Evolutionary conservation across 2,113 vertebrate species (phyloP), one percentile per base, ranked within the genome.

Genomic region (Phaethornis superciliosus): DNA sequence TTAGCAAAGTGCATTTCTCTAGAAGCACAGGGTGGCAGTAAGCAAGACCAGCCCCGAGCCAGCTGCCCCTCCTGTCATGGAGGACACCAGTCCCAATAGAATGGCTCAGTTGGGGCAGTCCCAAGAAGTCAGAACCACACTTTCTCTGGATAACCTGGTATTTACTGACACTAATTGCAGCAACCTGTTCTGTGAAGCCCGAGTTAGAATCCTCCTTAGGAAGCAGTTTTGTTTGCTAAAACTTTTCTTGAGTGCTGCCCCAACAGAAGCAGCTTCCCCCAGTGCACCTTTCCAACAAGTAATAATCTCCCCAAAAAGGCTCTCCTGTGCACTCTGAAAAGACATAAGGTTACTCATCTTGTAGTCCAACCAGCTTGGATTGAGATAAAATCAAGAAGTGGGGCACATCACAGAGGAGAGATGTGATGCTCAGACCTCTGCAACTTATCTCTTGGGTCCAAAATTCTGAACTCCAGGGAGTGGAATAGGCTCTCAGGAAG

Each of bases 321-420:
- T 85, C 40, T 30, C 60, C 58, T 47, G n/a, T 49, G 51, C 42
- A 30, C 78, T 35, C 69, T 59, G 67, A 32, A 37, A 76, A 76
- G 23, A 68, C 14, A 56, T 3, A 58, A 68, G 23, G 46, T 80
- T 33, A 44, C 46, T 70, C 42, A 62, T 15, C 40, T 76, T 0
- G 0, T 7, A 74, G 59, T 17, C 40, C 64, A 72, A 51, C 49
- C 67, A 63, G 33, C 27, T 20, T 4, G 0, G 0, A 35, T 58
- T 27, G 21, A 70, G 33, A 44, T 21, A 59, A 84, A 87, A 67
- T 51, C 16, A 30, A 54, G 75, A 37, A 79, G 54, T 2, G 2
- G 92, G 46, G 46, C 63, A 49, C 0, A 1, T 51, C 80, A 71
- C 13, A 69, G 37, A 75, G 65, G 75, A 54, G 35, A 75, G 67